Evolutionary conservation across 2,113 vertebrate genomes (phyloP), one percentile per base, ranked within the genome.

Genomic region (Psettodes erumei): DNA sequence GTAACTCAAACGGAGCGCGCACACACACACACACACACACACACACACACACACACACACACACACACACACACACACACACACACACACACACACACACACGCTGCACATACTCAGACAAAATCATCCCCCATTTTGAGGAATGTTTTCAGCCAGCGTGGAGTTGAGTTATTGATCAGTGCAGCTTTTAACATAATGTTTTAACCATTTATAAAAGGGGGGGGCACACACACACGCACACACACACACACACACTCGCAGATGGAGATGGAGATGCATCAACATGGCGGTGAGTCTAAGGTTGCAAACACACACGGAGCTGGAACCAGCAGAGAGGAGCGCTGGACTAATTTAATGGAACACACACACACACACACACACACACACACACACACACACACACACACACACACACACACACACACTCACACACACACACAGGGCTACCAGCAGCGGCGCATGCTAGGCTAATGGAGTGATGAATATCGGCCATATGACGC

Each of bases 171-270:
- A 89, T 89, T 81, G 89, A 91, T 87, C 66, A 40, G 51, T 8
- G 77, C 28, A 72, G 89, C 86, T 89, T 77, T 86, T 88, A 89
- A 86, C 81, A 86, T 83, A 91, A 88, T 88, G 83, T 87, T 89
- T 87, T 60, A 86, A 83, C 75, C 73, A 71, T 83, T 81, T 64
- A 40, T 69, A 76, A 64, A 21, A 18, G 8, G 33, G 27, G 27
- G 38, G 16, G 28, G 32, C 42, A 27, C 8, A 7, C 21, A 1
- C 56, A 76, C 76, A 48, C 28, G 56, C 61, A 67, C 61, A 43
- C 40, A 35, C 60, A 54, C 56, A 56, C 55, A 42, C 55, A 43
- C 55, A 54, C 10, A 55, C 10, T 27, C 15, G 35, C 78, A 67
- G 0, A 1, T 40, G 35, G 0, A 58, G 9, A 11, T 55, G 70